These are phyloP conservation scores for Eufriesea mexicana DNA, from an alignment of 1,140 invertebrate species.

Conservation along the genomic window DNA sequence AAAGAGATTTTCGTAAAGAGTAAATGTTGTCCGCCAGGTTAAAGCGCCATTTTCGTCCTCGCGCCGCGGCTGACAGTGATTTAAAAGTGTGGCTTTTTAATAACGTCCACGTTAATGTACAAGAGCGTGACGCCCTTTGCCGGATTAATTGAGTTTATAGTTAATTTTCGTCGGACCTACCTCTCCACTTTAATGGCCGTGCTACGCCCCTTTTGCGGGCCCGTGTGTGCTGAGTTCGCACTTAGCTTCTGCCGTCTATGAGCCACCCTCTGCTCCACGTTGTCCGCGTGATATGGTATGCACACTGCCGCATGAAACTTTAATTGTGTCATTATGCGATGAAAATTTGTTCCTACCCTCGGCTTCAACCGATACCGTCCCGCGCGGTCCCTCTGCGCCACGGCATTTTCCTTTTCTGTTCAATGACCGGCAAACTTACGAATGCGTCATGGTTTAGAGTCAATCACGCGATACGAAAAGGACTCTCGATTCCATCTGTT, in stretches of 20 bases:
- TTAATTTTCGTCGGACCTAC: conserved; percentile 64
- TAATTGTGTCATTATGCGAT: conserved; percentile 64
- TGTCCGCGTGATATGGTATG: conserved; percentile 52
- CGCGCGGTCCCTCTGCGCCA: neutral
- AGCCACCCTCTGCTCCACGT: conserved; percentile 21
- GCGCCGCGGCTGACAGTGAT: conserved; percentile 25
- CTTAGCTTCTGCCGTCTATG: conserved; percentile 36
- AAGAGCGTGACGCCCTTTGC: conserved; percentile 48
- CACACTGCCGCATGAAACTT: conserved; percentile 58
- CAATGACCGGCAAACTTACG: too few species aligned
- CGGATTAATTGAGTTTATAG: conserved; percentile 65
- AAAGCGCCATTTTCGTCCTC: conserved; percentile 26
- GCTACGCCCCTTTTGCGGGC: conserved; percentile 29
- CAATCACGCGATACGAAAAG: too few species aligned
- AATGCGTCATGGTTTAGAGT: too few species aligned
- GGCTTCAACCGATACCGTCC: neutral
- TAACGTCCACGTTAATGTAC: conserved; percentile 52
- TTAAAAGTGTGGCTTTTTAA: conserved; percentile 53
- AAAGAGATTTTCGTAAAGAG: conserved; percentile 38
- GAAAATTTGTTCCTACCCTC: conserved; percentile 54
- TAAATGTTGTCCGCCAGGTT: conserved; percentile 40
- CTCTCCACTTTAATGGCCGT: conserved; percentile 57
- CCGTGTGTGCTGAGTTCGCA: conserved; percentile 45
- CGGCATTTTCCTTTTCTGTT: conserved; percentile 25
- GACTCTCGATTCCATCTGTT: too few species aligned